These are phyloP conservation scores for Acrossocheilus wenchowensis DNA, from an alignment of 2,797 vertebrate species.

Conservation along the genomic window DNA sequence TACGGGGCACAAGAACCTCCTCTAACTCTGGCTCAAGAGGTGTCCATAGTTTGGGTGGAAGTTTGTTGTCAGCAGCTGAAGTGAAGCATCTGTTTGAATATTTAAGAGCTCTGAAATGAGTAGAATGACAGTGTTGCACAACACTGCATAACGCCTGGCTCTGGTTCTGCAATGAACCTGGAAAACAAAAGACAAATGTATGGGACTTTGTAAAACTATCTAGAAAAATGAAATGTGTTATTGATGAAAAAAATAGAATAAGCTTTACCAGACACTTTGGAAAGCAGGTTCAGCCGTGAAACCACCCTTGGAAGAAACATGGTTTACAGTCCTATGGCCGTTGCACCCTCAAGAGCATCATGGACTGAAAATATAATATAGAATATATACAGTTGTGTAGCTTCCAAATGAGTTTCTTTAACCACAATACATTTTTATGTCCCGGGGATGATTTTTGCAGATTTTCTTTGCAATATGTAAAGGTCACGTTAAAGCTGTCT, in stretches of 20 bases:
- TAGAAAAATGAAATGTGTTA: neutral
- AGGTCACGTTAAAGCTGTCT: neutral
- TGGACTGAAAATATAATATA: conserved; percentile 47
- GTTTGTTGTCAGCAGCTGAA: conserved; percentile 74
- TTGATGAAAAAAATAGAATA: neutral
- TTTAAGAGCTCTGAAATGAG: conserved; percentile 52
- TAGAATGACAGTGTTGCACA: conserved; percentile 48
- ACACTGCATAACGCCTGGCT: conserved; percentile 62
- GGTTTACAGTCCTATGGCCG: conserved; percentile 23
- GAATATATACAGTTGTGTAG: neutral
- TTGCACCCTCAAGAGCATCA: conserved; percentile 44
- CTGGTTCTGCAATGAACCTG: conserved; percentile 68
- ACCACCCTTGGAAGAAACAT: conserved; percentile 77
- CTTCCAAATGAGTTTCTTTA: neutral
- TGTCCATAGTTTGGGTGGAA: conserved; percentile 75
- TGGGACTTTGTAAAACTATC: neutral
- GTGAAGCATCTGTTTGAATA: conserved; percentile 71
- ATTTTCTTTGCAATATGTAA: neutral
- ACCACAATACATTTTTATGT: neutral
- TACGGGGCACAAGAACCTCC: conserved; percentile 89
- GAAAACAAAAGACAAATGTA: conserved; percentile 15
- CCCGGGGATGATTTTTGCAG: neutral
- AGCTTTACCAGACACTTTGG: conserved; percentile 73
- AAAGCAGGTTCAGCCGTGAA: conserved; percentile 66
- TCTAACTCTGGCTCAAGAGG: conserved; percentile 85